phyloP scores from a whole-genome alignment of 2,113 vertebrate genomes.

The Datnioides undecimradiatus region DNA sequence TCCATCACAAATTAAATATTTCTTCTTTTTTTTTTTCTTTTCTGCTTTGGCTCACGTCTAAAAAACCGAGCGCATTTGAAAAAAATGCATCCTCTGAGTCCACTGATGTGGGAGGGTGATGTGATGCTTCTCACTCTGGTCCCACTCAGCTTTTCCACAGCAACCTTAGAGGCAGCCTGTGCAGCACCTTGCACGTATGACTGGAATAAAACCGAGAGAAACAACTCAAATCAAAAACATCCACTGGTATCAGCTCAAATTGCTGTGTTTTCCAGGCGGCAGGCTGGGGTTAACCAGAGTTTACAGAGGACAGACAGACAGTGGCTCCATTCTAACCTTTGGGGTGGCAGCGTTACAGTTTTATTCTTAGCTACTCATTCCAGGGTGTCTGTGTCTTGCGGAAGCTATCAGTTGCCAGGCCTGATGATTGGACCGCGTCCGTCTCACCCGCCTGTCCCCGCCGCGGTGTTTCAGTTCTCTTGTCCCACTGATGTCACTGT shows the following conservation, averaged over 20 bases:
- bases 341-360: slow-evolving; percentile 62
- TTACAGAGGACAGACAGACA: slow-evolving; percentile 63
- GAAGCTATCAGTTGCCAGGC: slow-evolving; percentile 76
- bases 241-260: background rate
- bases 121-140: slow-evolving; percentile 8
- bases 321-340: slow-evolving; percentile 74
- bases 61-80: slow-evolving; percentile 4
- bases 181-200: slow-evolving; percentile 15
- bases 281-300: slow-evolving; percentile 66
- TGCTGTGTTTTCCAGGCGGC: slow-evolving; percentile 6
- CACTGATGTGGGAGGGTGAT: background rate
- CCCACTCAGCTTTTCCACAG: slow-evolving; percentile 23
- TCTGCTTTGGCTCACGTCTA: background rate
- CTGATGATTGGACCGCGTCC: slow-evolving; percentile 65
- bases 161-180: background rate
- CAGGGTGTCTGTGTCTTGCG: slow-evolving; percentile 70
- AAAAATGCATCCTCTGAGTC: background rate
- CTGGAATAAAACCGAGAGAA: background rate
- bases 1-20: background rate
- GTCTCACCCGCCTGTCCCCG: slow-evolving; percentile 34
- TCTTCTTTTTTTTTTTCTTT: background rate
- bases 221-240: background rate
- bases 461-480: slow-evolving; percentile 37
- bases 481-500: slow-evolving; percentile 70
- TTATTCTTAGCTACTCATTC: slow-evolving; percentile 79